Evolutionary conservation across 2,888 invertebrate genomes (phyloP).

Genomic region (Polydrusus pterygomalis): DNA sequence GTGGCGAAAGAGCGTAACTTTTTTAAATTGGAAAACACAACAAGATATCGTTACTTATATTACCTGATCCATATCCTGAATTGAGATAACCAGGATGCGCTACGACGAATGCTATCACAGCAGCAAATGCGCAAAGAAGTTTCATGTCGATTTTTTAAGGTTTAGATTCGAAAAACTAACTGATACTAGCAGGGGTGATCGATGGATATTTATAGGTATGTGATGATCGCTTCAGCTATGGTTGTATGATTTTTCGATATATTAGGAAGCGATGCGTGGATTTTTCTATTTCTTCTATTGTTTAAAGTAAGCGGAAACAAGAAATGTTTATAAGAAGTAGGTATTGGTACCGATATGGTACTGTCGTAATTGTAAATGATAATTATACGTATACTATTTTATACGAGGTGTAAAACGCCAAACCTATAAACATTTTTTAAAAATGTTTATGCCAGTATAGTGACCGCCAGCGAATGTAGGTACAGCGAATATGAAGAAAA

Average conservation of each 20-base stretch:
- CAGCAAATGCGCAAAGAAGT: background rate
- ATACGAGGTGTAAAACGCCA: no score
- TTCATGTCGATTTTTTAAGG: background rate
- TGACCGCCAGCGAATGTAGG: no score
- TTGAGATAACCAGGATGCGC: slow-evolving; percentile 21
- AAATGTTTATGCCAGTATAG: no score
- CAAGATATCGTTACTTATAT: no score
- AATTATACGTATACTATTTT: no score
- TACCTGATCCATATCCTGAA: background rate
- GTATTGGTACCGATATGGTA: background rate
- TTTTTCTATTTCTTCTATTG: slow-evolving; percentile 8
- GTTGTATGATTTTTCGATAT: slow-evolving; percentile 2
- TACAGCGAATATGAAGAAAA: no score
- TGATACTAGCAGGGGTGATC: background rate
- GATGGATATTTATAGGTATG: background rate
- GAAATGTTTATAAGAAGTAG: no score
- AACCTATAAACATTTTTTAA: no score
- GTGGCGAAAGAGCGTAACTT: no score
- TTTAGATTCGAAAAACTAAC: background rate
- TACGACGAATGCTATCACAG: slow-evolving; percentile 15
- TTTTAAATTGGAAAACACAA: no score
- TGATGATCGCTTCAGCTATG: background rate
- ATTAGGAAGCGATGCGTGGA: background rate
- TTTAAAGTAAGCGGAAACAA: background rate
- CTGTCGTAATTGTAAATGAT: no score